Evolutionary conservation across 2,113 vertebrate genomes (phyloP), one percentile per base, ranked within the genome.

Genomic region (Atrichornis clamosus): DNA sequence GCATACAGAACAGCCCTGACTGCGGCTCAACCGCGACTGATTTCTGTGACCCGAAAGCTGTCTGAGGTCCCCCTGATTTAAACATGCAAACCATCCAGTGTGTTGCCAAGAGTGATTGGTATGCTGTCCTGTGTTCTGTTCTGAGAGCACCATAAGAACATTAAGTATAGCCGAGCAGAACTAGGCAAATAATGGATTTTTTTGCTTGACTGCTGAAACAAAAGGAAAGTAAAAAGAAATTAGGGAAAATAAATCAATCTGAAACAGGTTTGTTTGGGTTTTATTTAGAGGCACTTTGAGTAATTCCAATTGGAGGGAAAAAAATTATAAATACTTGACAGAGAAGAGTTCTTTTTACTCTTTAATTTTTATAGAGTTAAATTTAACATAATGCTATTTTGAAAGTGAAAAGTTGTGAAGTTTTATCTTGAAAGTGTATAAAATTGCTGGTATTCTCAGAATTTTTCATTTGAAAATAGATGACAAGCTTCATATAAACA

Each of bases 151-250:
- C 39, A 7, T 41, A 37, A 78, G 84, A 86, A 65, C 20, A 58
- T 83, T 62, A 77, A 68, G 46, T 33, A 85, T 27, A 65, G 28
- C 82, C 64, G 60, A 84, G 49, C 44, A 84, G 80, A 95, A 84
- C 69, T 35, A 58, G 69, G n/a, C 28, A 89, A 96, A 87, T 84
- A 77, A 95, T 60, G 26, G 70, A 53, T 84, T 91, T 83, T 81
- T 91, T 89, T 84, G 41, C 70, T 93, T 94, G 39, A 49, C 41
- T 91, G 44, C 44, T 90, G 84, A 93, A 96, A 96, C 65, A 95
- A 92, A 77, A 89, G 42, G 28, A 80, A 90, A 64, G 35, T 55
- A 76, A 90, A 59, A 85, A 93, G 42, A 90, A 93, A 83, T 90
- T 87, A 65, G 62, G 85, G 73, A 60, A 90, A 94, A 92, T 13